Conservation (phyloP, 2,113 vertebrate species). For the Tringa solitaria region DNA sequence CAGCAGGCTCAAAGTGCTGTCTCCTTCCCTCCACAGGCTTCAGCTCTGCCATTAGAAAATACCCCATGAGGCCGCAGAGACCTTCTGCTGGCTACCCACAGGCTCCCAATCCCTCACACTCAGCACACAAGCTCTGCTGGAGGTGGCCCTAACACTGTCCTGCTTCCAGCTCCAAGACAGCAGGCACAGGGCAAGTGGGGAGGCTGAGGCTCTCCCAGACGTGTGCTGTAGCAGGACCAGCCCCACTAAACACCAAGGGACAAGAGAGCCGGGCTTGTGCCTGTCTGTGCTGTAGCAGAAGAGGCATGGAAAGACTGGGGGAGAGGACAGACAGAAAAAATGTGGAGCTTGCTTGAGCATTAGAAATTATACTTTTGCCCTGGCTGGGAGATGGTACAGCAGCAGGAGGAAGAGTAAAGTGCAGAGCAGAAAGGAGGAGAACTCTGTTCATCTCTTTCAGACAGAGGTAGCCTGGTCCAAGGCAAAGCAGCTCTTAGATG, state of each 20-base stretch:
- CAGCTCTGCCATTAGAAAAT: background rate
- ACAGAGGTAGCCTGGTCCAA: fast-evolving
- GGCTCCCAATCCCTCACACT: background rate
- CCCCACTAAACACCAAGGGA: fast-evolving
- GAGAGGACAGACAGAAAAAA: background rate
- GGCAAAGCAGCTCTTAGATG: background rate
- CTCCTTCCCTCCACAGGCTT: background rate
- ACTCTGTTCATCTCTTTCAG: background rate
- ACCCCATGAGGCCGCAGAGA: background rate
- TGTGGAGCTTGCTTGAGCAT: background rate
- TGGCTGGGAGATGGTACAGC: background rate
- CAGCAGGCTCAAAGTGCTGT: background rate
- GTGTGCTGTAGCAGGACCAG: background rate
- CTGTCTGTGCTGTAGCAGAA: background rate
- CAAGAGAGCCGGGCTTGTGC: background rate
- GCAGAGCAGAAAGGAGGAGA: background rate
- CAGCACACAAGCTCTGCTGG: background rate
- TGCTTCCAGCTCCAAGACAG: background rate
- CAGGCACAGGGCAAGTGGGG: background rate
- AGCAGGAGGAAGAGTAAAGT: background rate
- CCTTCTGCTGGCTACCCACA: background rate
- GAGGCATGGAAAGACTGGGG: background rate
- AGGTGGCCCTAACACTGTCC: background rate
- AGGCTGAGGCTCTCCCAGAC: background rate
- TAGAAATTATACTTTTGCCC: background rate